Base-by-base conservation (phyloP, 37 sponge, comb jelly and placozoan species). In the Sycon ciliatum region DNA sequence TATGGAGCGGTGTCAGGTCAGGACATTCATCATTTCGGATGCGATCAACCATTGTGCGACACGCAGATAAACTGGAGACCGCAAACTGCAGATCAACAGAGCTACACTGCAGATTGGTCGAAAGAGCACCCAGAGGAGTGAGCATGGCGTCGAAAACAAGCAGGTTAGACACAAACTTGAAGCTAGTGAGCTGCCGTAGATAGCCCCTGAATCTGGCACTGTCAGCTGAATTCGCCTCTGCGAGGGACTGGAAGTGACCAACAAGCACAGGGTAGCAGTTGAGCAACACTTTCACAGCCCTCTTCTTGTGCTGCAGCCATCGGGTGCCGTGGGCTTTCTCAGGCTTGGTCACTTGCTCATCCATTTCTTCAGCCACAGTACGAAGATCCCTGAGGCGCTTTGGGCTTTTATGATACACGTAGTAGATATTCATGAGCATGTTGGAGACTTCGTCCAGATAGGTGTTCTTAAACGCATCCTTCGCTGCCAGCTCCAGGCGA, bases 341-440 rank as follows among this genome's bases (percentile, higher is more conserved):
- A 67, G 68, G 68, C 34, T 67, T 67, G 36, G 16, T 27, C 32
- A 67, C 34, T 64, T 30, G 24, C 34, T 66, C 67, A 23, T 74
- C 36, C 68, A 35, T 36, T 67, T 36, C 37, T 67, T 36, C 68
- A 67, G n/a, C n/a, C n/a, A n/a, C n/a, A n/a, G n/a, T n/a, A n/a
- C n/a, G n/a, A n/a, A 83, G 70, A 42, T 78, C 75, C 23, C 69
- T 39, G 39, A 69, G 69, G 56, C 67, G 52, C 39, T 83, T 79
- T 26, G 76, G 82, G 22, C 70, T 68, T 38, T 81, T 81, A 58
- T 81, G 76, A 56, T 81, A 81, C 29, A 81, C 39, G 65, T 76
- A 81, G 67, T 81, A 81, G 35, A 76, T 69, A 27, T 76, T 37
- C 55, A 81, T 65, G 37, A 81, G 52, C 37, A 81, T 60, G 26